phyloP scores from a whole-genome alignment of 1,140 invertebrate genomes.

The Caenorhabditis tropicalis region DNA sequence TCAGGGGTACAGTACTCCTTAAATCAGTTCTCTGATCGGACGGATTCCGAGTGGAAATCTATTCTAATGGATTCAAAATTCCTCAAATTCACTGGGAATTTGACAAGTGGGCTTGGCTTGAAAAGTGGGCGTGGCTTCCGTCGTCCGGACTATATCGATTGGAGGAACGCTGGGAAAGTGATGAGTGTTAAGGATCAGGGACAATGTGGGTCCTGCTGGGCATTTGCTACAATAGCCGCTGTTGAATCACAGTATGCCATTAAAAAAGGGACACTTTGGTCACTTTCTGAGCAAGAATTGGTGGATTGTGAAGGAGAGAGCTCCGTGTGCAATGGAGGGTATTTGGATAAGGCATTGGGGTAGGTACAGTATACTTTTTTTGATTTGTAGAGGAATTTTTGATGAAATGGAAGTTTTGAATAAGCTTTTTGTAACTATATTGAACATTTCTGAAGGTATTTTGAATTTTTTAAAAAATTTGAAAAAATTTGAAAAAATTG shows the following conservation, averaged over 20 bases:
- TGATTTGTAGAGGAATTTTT: too few relatives aligned
- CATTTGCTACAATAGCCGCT: slow-evolving; percentile 44
- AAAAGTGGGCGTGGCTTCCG: too few relatives aligned
- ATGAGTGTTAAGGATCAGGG: slow-evolving; percentile 40
- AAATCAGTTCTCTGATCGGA: slow-evolving; percentile 28
- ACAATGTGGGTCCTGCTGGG: slow-evolving; percentile 50
- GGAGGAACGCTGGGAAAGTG: slow-evolving; percentile 22
- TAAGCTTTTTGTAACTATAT: too few relatives aligned
- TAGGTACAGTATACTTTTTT: background rate
- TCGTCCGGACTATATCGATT: background rate
- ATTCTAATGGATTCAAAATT: background rate
- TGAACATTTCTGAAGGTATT: too few relatives aligned
- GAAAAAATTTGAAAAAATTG: too few relatives aligned
- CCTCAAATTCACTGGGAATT: background rate
- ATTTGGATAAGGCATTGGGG: slow-evolving; percentile 32
- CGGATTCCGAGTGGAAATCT: background rate
- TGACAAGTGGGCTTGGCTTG: too few relatives aligned
- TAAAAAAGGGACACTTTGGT: background rate
- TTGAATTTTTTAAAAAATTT: too few relatives aligned
- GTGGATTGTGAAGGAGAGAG: slow-evolving; percentile 49
- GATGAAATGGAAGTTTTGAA: too few relatives aligned
- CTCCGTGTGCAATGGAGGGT: slow-evolving; percentile 42
- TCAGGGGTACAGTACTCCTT: background rate
- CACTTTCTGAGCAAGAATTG: slow-evolving; percentile 41
- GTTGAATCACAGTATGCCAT: slow-evolving; percentile 47